Conservation (phyloP, 2,113 vertebrate genomes). For the Pantherophis guttatus region DNA sequence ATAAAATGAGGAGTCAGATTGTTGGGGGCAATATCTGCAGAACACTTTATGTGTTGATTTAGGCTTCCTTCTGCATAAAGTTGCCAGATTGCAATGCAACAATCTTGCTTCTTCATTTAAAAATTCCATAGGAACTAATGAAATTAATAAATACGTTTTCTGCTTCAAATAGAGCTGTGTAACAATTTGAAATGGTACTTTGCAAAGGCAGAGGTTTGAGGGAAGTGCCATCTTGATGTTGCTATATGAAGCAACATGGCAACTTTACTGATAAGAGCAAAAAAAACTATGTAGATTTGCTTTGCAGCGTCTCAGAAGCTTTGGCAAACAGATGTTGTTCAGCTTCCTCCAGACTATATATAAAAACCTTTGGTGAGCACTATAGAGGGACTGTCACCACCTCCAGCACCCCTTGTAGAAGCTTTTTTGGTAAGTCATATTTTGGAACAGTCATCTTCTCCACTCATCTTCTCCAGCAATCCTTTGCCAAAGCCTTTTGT, state of each 20-base stretch:
- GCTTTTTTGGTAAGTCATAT: neutral
- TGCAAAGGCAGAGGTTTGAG: neutral
- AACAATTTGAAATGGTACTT: neutral
- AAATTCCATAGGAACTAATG: neutral
- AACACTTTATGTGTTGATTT: neutral
- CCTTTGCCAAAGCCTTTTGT: neutral
- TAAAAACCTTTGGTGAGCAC: neutral
- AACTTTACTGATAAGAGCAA: neutral
- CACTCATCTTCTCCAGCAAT: neutral
- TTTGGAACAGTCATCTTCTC: neutral
- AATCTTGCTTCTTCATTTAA: neutral
- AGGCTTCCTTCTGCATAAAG: neutral
- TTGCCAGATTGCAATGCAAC: neutral
- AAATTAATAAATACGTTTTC: neutral
- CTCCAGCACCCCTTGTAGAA: neutral
- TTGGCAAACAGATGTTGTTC: neutral
- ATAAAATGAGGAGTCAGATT: neutral
- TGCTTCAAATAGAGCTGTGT: neutral
- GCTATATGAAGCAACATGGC: neutral
- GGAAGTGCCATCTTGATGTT: neutral
- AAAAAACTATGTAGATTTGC: neutral
- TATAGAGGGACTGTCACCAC: neutral
- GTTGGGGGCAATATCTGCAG: neutral
- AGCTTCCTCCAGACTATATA: neutral
- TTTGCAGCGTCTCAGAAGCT: neutral